Evolutionary conservation across 2,113 vertebrate genomes (phyloP).

Genomic region (Sus scrofa): T2T-Sscrofa CM000828.6:66142501-66143000

Average conservation of each 20-base stretch:
- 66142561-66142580: neutral
- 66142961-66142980: neutral
- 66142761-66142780: neutral
- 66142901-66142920: neutral
- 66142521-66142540: conserved; percentile 68
- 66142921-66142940: neutral
- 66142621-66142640: neutral
- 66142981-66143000: neutral
- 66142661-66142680: neutral
- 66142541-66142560: conserved; percentile 65
- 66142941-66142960: neutral
- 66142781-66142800: neutral
- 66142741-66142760: neutral
- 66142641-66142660: neutral
- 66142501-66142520: conserved; percentile 74
- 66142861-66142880: neutral
- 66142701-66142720: neutral
- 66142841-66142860: neutral
- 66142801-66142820: neutral
- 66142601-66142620: neutral
- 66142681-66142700: neutral
- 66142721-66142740: fast-evolving
- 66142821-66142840: neutral
- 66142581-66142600: neutral
- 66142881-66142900: neutral